Percentiles rank a stretch among this genome's conserved stretches.
These are phyloP conservation scores for Invenusta paracnida DNA, from an alignment of 2,888 invertebrate species.

Conservation along the genomic window DNA sequence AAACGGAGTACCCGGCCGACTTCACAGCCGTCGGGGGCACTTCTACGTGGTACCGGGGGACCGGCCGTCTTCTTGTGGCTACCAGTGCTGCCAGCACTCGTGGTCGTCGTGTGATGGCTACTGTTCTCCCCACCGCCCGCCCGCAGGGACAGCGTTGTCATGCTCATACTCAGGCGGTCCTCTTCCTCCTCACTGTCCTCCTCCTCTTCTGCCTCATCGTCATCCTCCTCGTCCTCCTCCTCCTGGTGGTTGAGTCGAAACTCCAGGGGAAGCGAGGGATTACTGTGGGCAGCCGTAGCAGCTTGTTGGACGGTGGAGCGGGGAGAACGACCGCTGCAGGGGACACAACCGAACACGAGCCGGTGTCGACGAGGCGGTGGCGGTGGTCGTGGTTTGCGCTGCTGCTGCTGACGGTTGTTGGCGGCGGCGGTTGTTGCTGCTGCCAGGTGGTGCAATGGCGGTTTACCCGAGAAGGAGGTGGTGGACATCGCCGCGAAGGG, in stretches of 20 bases:
- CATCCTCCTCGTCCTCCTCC: too few species aligned
- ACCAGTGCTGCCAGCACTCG: neutral
- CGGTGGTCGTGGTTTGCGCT: too few species aligned
- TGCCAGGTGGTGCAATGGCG: too few species aligned
- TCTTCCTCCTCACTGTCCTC: too few species aligned
- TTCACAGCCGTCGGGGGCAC: slow-evolving; percentile 10
- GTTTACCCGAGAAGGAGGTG: too few species aligned
- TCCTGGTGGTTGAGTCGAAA: too few species aligned
- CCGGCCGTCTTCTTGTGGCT: neutral
- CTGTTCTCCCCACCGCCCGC: too few species aligned
- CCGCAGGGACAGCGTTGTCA: neutral
- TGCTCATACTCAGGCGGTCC: neutral
- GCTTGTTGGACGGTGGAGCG: neutral
- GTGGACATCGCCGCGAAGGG: too few species aligned
- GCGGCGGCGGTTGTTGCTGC: too few species aligned
- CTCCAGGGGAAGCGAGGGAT: slow-evolving; percentile 1
- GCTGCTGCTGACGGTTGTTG: too few species aligned
- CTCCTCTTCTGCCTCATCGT: too few species aligned
- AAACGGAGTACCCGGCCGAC: neutral
- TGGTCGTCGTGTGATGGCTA: neutral
- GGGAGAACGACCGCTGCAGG: neutral
- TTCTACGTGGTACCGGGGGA: neutral
- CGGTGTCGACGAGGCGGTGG: neutral
- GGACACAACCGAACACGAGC: neutral
- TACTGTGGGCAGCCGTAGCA: too few species aligned